Evolutionary conservation across 2,113 vertebrate species (phyloP), one percentile per base, ranked within the genome.

Genomic region (Hippocampus zosterae): DNA sequence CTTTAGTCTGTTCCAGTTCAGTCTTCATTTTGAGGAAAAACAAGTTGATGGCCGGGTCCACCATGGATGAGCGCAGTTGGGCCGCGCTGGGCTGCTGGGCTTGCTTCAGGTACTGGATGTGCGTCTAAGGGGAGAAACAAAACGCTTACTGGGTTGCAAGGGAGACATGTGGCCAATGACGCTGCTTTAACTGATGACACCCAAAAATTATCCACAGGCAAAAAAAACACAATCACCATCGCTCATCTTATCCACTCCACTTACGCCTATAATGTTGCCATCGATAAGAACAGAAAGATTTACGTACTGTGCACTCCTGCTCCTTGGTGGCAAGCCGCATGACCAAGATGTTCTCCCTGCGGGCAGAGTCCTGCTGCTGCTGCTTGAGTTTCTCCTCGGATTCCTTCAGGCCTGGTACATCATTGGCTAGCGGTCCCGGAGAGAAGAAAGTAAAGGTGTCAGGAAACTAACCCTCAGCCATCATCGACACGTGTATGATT

Each of bases 1-100:
- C 97, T 97, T 98, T 98, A 95, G 96, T 98, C 96, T 97, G 97
- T 97, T 98, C 96, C 95, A 99, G 95, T 98, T 98, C 97, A 82
- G 92, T 93, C 97, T 98, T 98, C 97, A 98, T 99, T 98, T 98
- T 98, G 93, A 97, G 95, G 96, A 99, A 99, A 97, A 98, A 97
- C 93, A 98, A 97, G 95, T 98, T 99, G 95, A 99, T 98, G 89
- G 96, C 95, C 68, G 97, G 97, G 89, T 99, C 97, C 85, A 98
- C 96, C 96, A 98, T 98, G 88, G 96, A 96, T 75, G 96, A 95
- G 94, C 97, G 94, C 89, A 99, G 94, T 92, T 98, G 97, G 90
- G 97, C 96, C 76, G 95, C 96, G 68, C 95, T 97, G 76, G 97
- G 96, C 92, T 97, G 97, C 91, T 99, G 97, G 87, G 96, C 96